phyloP scores from a whole-genome alignment of 2,113 vertebrate genomes.

The Actinemys pallida region DNA sequence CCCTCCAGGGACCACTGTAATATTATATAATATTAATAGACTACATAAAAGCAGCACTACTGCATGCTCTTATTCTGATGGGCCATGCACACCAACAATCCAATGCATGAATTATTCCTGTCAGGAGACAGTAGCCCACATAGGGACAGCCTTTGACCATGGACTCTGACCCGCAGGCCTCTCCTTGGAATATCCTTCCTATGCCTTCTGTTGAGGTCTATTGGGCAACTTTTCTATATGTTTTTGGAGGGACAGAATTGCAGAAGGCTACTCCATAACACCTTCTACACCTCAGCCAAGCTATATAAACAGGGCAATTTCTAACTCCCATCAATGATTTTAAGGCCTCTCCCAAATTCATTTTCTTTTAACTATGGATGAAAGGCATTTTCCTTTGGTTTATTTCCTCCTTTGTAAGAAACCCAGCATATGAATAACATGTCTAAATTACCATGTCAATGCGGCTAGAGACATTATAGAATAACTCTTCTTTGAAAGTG shows the following conservation, averaged over 20 bases:
- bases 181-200: not conserved
- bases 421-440: constrained; percentile 33
- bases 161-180: not conserved
- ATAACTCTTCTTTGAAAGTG: constrained; percentile 52
- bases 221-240: not conserved
- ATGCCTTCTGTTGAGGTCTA: not conserved
- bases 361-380: not conserved
- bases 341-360: constrained; percentile 10
- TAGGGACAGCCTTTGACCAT: not conserved
- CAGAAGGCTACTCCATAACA: not conserved
- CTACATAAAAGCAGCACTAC: not conserved
- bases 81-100: not conserved
- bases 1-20: not conserved
- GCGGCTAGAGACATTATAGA: constrained; percentile 14
- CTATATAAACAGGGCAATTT: not conserved
- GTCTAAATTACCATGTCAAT: constrained; percentile 46
- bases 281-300: not conserved
- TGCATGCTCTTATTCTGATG: not conserved
- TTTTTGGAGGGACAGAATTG: not conserved
- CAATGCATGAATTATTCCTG: not conserved
- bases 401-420: constrained; percentile 42
- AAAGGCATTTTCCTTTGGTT: not conserved
- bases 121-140: not conserved
- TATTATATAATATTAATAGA: not conserved
- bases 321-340: not conserved